These are phyloP conservation scores for Alosa alosa DNA, from an alignment of 2,113 vertebrate genomes.

Conservation along the genomic window DNA sequence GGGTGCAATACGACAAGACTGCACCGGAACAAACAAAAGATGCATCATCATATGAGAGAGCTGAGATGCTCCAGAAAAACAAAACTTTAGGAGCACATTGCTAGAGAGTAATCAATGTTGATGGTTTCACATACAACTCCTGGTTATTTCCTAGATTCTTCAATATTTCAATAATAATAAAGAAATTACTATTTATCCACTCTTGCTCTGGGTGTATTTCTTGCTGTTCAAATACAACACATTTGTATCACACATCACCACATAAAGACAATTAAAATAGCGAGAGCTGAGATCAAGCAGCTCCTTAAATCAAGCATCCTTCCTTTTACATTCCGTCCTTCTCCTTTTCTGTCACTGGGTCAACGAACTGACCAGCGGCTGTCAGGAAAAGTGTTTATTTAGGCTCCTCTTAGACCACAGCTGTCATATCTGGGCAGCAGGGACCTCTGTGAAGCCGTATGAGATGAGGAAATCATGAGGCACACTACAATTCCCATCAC, in stretches of 20 bases:
- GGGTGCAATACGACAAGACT: constrained; percentile 80
- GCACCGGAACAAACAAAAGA: constrained; percentile 34
- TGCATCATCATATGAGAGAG: no score
- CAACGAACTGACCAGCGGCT: not conserved
- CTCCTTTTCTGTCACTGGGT: not conserved
- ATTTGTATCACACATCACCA: not conserved
- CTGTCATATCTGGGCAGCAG: not conserved
- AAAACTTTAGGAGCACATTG: no score
- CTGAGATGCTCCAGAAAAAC: no score
- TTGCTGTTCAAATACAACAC: not conserved
- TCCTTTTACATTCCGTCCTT: not conserved
- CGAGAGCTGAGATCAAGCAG: not conserved
- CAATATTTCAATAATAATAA: no score
- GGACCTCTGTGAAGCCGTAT: not conserved
- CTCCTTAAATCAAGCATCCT: not conserved
- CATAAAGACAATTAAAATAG: not conserved
- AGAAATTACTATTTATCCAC: no score
- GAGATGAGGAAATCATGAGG: not conserved
- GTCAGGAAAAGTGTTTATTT: not conserved
- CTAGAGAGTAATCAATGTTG: no score
- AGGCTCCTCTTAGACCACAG: not conserved
- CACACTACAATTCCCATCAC: not conserved
- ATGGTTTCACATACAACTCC: no score
- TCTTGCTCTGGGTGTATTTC: no score
- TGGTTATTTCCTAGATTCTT: no score